Conservation (phyloP, 1,140 invertebrate genomes). For the Eulimnadia texana region DNA sequence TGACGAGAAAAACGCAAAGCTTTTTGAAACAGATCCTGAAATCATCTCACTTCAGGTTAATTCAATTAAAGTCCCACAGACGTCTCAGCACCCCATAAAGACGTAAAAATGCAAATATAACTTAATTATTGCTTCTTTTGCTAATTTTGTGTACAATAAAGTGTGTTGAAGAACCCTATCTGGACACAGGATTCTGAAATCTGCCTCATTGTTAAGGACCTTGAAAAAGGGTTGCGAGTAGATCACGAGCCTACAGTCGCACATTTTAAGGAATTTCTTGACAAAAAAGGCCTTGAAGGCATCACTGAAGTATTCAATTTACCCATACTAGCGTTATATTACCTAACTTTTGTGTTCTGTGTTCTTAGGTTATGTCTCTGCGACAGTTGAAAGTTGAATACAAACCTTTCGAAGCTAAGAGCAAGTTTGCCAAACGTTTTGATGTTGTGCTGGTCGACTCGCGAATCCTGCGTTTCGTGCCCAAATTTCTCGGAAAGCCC, state of each 20-base stretch:
- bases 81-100: not conserved
- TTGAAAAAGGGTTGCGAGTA: slow-evolving; percentile 23
- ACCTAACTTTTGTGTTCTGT: not conserved
- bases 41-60: not conserved
- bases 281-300: slow-evolving; percentile 20
- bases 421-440: slow-evolving; percentile 27
- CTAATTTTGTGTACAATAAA: too few relatives aligned
- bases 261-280: slow-evolving; percentile 25
- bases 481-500: slow-evolving; percentile 26
- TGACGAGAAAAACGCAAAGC: not conserved
- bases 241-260: slow-evolving; percentile 26
- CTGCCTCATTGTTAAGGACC: slow-evolving; percentile 30
- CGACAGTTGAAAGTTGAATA: slow-evolving; percentile 28
- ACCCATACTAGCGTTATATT: slow-evolving; percentile 5
- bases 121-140: not conserved
- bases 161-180: slow-evolving; percentile 15
- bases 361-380: slow-evolving; percentile 26
- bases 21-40: not conserved
- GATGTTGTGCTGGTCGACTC: slow-evolving; percentile 28
- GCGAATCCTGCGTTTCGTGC: slow-evolving; percentile 24
- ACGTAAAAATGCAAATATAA: not conserved
- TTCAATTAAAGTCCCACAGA: not conserved
- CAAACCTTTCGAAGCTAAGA: slow-evolving; percentile 28
- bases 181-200: slow-evolving; percentile 20
- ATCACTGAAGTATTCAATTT: slow-evolving; percentile 20